phyloP scores from a whole-genome alignment of 2,888 invertebrate species.

The Pharmacophagus antenor region DNA sequence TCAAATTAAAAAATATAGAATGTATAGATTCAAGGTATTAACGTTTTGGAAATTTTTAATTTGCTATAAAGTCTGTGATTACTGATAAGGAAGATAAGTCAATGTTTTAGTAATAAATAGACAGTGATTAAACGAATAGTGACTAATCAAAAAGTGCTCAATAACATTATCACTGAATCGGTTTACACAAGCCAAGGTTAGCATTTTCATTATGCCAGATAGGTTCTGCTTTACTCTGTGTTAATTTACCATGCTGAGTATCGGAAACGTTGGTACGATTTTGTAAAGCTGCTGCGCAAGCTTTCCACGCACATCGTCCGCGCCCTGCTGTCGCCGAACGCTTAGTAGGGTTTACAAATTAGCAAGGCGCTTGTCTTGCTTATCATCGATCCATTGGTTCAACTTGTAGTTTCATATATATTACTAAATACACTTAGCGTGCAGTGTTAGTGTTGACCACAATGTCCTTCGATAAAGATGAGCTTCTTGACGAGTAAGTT shows the following conservation, averaged over 20 bases:
- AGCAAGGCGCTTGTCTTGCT: conserved; percentile 54
- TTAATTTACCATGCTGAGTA: not conserved
- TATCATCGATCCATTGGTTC: conserved; percentile 59
- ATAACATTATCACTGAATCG: conserved; percentile 1
- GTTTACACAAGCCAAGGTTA: not conserved
- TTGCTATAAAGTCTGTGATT: no score
- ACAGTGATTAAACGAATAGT: no score
- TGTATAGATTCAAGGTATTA: no score
- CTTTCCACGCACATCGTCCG: conserved; percentile 46
- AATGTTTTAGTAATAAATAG: no score
- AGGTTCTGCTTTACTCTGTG: not conserved
- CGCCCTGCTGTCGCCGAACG: conserved; percentile 52
- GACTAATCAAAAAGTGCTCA: not conserved
- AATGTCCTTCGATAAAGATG: conserved; percentile 84
- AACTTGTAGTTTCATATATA: conserved; percentile 38
- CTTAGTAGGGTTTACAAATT: conserved; percentile 46
- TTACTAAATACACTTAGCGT: conserved; percentile 41
- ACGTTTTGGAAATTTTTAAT: no score
- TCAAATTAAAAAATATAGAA: no score
- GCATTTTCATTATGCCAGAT: not conserved
- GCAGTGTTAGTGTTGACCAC: conserved; percentile 50
- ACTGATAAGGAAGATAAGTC: no score
- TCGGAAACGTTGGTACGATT: conserved; percentile 11
- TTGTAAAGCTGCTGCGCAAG: conserved; percentile 38
- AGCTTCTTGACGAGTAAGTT: conserved; percentile 87